A percentile compares a stretch with the other conserved stretches of the same genome.
phyloP scores from a whole-genome alignment of 2,797 vertebrate species.

The Hephaestus fuliginosus region DNA sequence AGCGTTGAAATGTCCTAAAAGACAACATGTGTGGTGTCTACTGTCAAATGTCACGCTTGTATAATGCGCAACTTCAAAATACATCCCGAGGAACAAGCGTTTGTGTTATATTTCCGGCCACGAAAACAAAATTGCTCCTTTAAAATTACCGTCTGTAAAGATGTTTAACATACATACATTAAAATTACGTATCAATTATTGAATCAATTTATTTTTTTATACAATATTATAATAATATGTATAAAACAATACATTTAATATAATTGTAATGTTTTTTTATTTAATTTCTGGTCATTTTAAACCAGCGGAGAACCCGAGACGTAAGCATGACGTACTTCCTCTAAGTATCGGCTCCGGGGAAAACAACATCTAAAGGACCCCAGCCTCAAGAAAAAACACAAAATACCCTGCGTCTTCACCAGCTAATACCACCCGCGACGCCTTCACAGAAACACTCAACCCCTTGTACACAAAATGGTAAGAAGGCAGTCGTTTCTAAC shows the following conservation, averaged over 20 bases:
- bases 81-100: constrained; percentile 29
- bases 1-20: not conserved
- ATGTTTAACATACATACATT: rapidly evolving
- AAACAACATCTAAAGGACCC: constrained; percentile 80
- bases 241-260: too few relatives aligned
- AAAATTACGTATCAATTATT: rapidly evolving
- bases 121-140: not conserved
- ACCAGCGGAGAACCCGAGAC: constrained; percentile 9
- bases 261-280: too few relatives aligned
- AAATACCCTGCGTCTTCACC: constrained; percentile 1
- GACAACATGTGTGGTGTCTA: not conserved
- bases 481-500: not conserved
- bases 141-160: rapidly evolving
- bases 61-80: constrained; percentile 51
- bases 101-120: constrained; percentile 1
- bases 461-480: constrained; percentile 80
- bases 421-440: not conserved
- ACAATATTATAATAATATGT: too few relatives aligned
- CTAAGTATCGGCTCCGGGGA: constrained; percentile 71
- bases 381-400: constrained; percentile 55
- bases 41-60: constrained; percentile 51
- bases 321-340: constrained; percentile 77
- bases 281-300: constrained; percentile 2
- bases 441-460: constrained; percentile 21
- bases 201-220: rapidly evolving